Base-by-base conservation (phyloP, 2,113 vertebrate species). In the Oenanthe melanoleuca region DNA sequence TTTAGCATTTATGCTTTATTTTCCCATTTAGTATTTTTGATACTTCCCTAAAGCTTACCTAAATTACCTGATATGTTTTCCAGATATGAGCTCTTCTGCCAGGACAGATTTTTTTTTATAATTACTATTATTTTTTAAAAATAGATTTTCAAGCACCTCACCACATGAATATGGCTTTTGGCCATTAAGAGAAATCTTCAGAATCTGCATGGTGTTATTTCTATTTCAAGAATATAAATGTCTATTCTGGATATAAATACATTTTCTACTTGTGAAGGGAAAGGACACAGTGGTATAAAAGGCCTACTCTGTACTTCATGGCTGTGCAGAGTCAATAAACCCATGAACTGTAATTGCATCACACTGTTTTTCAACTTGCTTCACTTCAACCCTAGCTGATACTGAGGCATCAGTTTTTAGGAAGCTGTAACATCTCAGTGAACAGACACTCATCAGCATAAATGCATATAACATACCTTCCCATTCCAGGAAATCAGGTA, bases 1-100 rank as follows among this genome's bases (percentile, higher is more conserved):
- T 92, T 84, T 73, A 55, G 10, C 83, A 87, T 56, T 88, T 70
- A 78, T 28, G 61, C 44, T 34, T 38, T 63, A 20, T 72, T 93
- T 93, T 96, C 61, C 64, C 55, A 2, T 79, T 97, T 82, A 94
- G 49, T 81, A 42, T 77, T 80, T 79, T 52, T 91, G 86, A 95
- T 79, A 90, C 57, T 56, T 96, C 84, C 63, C 37, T 91, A 82
- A 77, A 96, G 86, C 37, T 86, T 75, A 61, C 16, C 86, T 94
- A 80, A 89, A 88, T 94, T 94, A 87, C 80, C 87, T 96, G 86
- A 90, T 67, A 80, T 26, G 23, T 94, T 86, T 88, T 42, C 57
- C 61, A 82, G 71, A 78, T 72, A 96, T 3, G 33, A 96, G 57
- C 73, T 71, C 72, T 83, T 94, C 60, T 82, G 64, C 26, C 40